Evolutionary conservation across 2,888 invertebrate genomes (phyloP), one percentile per base, ranked within the genome.

Genomic region (Chymomyza amoena): DNA sequence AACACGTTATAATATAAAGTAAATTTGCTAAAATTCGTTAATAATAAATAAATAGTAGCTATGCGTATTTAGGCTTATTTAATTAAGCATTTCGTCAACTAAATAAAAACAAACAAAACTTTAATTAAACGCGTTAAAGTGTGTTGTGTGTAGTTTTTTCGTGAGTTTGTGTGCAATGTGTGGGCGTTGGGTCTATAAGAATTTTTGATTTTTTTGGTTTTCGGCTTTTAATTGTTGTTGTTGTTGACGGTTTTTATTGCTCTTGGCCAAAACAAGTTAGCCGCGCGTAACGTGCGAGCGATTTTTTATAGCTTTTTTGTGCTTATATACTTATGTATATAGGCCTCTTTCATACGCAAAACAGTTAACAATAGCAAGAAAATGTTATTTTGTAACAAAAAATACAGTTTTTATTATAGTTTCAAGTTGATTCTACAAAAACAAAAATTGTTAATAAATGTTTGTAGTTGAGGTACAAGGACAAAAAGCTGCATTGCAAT

Each of bases 271-370:
- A 60, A 45, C 32, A 60, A 68, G 62, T 65, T 68, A 68, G 36
- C 60, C 45, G 68, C 70, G 70, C 66, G 73, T 67, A 64, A 69
- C 63, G 70, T 60, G 63, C 70, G 52, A 65, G 68, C 64, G 28
- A 36, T 36, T 16, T 60, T 60, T 50, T 61, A 18, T n/a, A 20
- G 60, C 32, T 66, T 65, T 59, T 39, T 52, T 60, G 15, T 62
- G 56, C 25, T 54, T 36, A 25, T 20, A 7, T 13, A 15, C 25
- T n/a, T 51, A 15, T 36, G n/a, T 25, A 32, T 39, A 7, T 61
- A 7, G 16, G 16, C 25, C 75, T 73, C 72, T 69, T 79, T 75
- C 69, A 79, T 74, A 80, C 60, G 73, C 77, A 61, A 77, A 81
- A 68, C 74, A 76, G 75, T 18, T 65, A 66, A 75, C 28, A 50